Percentiles rank a stretch among this genome's conserved stretches.
Evolutionary conservation across 2,113 vertebrate species (phyloP).

Genomic region (Regulus satrapa): DNA sequence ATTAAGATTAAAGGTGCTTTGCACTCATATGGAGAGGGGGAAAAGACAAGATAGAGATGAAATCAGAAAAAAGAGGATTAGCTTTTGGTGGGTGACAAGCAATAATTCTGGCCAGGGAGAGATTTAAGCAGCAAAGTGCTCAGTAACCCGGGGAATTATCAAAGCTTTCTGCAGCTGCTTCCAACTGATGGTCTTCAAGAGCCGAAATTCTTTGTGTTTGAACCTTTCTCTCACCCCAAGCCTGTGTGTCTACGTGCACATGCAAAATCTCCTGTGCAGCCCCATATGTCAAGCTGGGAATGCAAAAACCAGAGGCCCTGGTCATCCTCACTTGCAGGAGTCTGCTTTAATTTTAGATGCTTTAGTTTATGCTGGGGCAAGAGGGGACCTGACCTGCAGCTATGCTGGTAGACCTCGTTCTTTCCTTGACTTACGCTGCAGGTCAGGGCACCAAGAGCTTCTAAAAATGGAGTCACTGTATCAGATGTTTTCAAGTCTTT

Average conservation of each 20-base stretch:
- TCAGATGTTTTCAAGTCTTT: background rate
- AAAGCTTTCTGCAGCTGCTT: background rate
- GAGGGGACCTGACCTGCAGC: background rate
- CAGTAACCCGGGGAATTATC: background rate
- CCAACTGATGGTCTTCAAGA: background rate
- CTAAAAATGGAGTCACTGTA: background rate
- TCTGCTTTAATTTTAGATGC: background rate
- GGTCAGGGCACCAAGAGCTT: background rate
- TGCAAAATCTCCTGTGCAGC: background rate
- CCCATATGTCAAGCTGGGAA: background rate
- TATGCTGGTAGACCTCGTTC: background rate
- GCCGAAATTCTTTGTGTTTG: background rate
- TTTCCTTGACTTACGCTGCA: background rate
- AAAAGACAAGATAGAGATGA: background rate
- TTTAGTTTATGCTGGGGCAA: background rate
- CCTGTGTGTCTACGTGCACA: background rate
- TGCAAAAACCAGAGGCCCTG: background rate
- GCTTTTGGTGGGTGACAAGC: slow-evolving; percentile 7
- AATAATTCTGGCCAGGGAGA: background rate
- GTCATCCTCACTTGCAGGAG: background rate
- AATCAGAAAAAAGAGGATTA: slow-evolving; percentile 36
- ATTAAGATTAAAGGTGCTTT: slow-evolving; percentile 49
- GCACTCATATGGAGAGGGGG: background rate
- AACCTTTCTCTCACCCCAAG: background rate
- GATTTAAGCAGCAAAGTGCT: background rate